Conservation (phyloP, 2,797 vertebrate species). For the Rhabdophis nuchalis region DNA sequence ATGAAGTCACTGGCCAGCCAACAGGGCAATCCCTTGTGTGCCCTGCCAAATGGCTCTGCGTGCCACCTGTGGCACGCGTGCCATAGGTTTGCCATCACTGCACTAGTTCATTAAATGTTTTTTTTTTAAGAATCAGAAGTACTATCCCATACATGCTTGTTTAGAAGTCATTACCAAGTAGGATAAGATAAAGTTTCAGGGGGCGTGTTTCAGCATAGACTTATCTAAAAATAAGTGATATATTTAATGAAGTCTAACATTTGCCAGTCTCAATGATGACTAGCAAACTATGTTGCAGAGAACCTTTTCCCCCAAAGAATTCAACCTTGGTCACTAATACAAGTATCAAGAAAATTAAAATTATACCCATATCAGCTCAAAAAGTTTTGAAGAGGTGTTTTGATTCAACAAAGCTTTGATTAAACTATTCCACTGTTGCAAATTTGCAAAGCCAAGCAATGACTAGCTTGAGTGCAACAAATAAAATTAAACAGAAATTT, state of each 20-base stretch:
- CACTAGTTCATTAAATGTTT: not conserved
- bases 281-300: not conserved
- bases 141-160: not conserved
- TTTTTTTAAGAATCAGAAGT: not conserved
- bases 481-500: not conserved
- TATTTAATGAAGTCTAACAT: conserved; percentile 3
- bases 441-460: not conserved
- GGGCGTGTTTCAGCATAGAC: not conserved
- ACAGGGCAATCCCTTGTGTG: no score
- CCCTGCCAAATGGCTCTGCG: no score
- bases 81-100: no score
- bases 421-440: not conserved
- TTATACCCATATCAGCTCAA: not conserved
- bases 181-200: not conserved
- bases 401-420: not conserved
- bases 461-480: not conserved
- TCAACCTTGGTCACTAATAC: not conserved
- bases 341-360: not conserved
- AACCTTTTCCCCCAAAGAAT: not conserved
- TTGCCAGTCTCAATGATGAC: not conserved
- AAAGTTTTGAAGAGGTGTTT: not conserved
- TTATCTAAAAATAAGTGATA: not conserved
- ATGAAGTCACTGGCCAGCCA: no score
- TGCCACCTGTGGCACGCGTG: no score
- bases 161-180: not conserved